Base-by-base conservation (phyloP, 1,140 invertebrate genomes). In the Trichogramma pretiosum region DNA sequence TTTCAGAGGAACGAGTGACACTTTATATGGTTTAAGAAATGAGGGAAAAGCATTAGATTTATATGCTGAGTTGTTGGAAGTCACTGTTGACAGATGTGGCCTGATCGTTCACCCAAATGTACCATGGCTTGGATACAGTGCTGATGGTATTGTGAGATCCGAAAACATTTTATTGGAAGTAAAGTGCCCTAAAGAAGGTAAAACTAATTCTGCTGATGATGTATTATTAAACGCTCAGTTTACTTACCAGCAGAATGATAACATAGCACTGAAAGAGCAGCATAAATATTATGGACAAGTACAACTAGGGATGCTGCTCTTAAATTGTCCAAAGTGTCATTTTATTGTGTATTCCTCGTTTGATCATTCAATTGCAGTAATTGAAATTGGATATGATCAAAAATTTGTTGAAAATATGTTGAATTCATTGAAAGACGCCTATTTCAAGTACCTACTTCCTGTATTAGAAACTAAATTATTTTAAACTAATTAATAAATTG, bases 231-330 rank as follows among this genome's bases (percentile, higher is more conserved):
- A 34, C 11, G 5, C 5, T 34, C 5, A n/a, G n/a, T n/a, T n/a
- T n/a, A n/a, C n/a, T 34, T 34, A 14, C 8, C 3, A 37, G 7
- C 5, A 37, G 7, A 11, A 19, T 4, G 5, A n/a, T 43, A 40
- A 39, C 21, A 8, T 26, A 17, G 5, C 8, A 3, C 34, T 52
- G 17, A 52, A 48, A 52, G 34, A 43, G 21, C 47, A 52, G 9
- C 38, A 52, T 39, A 14, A 13, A 10, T 48, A 48, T 35, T 52
- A 33, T 35, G 42, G 50, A 10, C 50, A 52, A 37, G 33, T 48
- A 17, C 39, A 52, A 36, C 8, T 52, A 14, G 50, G 45, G 2
- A 46, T 47, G 45, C 35, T 44, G 11, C 2, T 52, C 8, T 30
- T 21, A 13, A 41, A 41, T 26, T 33, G 43, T 7, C 23, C 38